Base-by-base conservation (phyloP, 2,888 invertebrate species). In the Macrophya alboannulata region DNA sequence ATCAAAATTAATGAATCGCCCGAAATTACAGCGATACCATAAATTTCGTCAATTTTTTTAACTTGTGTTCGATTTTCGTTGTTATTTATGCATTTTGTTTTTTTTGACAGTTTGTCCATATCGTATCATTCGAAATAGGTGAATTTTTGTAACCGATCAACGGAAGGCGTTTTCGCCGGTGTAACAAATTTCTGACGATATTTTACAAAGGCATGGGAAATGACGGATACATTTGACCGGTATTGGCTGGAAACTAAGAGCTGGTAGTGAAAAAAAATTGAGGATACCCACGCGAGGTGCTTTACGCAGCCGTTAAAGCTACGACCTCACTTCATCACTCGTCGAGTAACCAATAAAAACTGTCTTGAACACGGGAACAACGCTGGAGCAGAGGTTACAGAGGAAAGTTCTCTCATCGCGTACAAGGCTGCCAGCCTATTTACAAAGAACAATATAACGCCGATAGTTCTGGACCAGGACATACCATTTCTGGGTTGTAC, bases 281-380 rank as follows among this genome's bases (percentile, higher is more conserved):
- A 51, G 51, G 59, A 81, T 59, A 43, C 51, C 59, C 62, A 62
- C 43, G 21, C 40, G 81, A 59, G 59, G 37, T 59, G 81, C 81
- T 81, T 81, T 62, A 81, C 43, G 62, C 81, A 81, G 62, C 62
- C 37, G 81, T 81, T 81, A 81, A 59, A 81, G 81, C 40, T 81
- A 81, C 81, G 43, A 62, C 59, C 81, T 81, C 62, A 43, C 81
- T 81, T 81, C 62, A 81, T 81, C 62, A 81, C 81, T 81, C 40
- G n/a, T 40, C 62, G 59, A 81, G 59, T 59, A 81, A 81, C 81
- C 81, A 59, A 81, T 81, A 81, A 81, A 81, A 81, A 81, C 81
- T 81, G 81, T 62, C 81, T 62, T 81, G 81, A 81, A 25, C 81
- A 81, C 43, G 55, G 77, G 8, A 77, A 77, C 51, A 55, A 17